Evolutionary conservation across 2,888 invertebrate genomes (phyloP), one percentile per base, ranked within the genome.

Genomic region (Chouioia cunea): DNA sequence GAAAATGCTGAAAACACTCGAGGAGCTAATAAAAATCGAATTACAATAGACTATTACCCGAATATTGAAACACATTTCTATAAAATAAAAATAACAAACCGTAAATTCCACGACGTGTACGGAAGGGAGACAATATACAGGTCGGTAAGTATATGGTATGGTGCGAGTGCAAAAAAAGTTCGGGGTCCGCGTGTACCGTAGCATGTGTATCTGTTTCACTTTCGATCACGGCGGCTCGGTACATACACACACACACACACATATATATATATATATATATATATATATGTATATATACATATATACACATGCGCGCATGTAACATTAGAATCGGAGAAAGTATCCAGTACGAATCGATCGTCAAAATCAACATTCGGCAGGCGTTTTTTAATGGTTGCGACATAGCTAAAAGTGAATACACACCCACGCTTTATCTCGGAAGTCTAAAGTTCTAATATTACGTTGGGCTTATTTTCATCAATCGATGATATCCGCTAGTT

Each of bases 251-350:
- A 47, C 16, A 47, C 16, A 16, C 47, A 47, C 16, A 16, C n/a
- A 16, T 15, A 16, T 16, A 16, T 47, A 47, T 16, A 47, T 16
- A 47, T 16, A 15, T 47, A 16, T 47, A 47, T 47, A 47, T 47
- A 8, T 15, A 15, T 47, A n/a, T n/a, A n/a, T n/a, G n/a, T n/a
- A n/a, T n/a, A n/a, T n/a, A n/a, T n/a, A n/a, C n/a, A n/a, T n/a
- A n/a, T n/a, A n/a, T n/a, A n/a, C n/a, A n/a, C n/a, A n/a, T 74
- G 76, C 76, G 77, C 76, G 76, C 76, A 76, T 76, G 78, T 80
- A 82, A 81, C 79, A 77, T 80, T 82, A 80, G 82, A 82, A 81
- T 79, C 78, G 80, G 79, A 79, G 80, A 80, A 80, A 80, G 79
- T 79, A 72, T 53, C 65, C 59, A 62, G 52, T 43, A 66, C 50